Evolutionary conservation across 1,140 invertebrate genomes (phyloP).

Genomic region (Physella acuta): DNA sequence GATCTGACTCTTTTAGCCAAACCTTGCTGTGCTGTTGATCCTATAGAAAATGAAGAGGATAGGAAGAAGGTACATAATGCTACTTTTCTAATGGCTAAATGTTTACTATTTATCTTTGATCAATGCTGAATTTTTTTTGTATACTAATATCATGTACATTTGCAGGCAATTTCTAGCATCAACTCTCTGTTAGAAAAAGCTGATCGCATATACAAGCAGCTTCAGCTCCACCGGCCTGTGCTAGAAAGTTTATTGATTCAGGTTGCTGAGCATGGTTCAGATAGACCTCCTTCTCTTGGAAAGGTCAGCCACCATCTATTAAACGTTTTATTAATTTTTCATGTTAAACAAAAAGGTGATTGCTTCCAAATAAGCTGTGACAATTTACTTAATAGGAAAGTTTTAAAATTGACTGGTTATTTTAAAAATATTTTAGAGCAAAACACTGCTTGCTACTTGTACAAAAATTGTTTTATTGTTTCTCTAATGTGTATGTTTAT

Average conservation of each 20-base stretch:
- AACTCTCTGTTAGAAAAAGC: constrained; percentile 90
- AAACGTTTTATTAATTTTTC: neutral
- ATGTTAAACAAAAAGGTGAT: no score
- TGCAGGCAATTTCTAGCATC: constrained; percentile 76
- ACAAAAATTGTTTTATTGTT: no score
- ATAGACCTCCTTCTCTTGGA: constrained; percentile 34
- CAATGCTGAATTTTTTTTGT: no score
- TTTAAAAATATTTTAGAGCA: no score
- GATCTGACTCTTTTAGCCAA: constrained; percentile 87
- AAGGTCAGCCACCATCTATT: constrained; percentile 10
- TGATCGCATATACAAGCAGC: constrained; percentile 87
- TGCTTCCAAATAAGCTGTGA: no score
- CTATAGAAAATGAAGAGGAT: constrained; percentile 95
- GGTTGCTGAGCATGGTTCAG: constrained; percentile 53
- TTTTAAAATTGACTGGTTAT: neutral
- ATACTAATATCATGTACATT: no score
- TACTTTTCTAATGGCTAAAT: no score
- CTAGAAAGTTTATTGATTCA: constrained; percentile 76
- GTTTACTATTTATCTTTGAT: no score
- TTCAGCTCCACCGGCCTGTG: constrained; percentile 78
- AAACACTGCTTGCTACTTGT: no score
- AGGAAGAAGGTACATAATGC: constrained; percentile 75
- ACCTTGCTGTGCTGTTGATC: constrained; percentile 92
- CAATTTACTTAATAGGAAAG: neutral
- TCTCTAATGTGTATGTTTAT: no score